Evolutionary conservation across 1,140 invertebrate genomes (phyloP).

Genomic region (Acromyrmex charruanus): DNA sequence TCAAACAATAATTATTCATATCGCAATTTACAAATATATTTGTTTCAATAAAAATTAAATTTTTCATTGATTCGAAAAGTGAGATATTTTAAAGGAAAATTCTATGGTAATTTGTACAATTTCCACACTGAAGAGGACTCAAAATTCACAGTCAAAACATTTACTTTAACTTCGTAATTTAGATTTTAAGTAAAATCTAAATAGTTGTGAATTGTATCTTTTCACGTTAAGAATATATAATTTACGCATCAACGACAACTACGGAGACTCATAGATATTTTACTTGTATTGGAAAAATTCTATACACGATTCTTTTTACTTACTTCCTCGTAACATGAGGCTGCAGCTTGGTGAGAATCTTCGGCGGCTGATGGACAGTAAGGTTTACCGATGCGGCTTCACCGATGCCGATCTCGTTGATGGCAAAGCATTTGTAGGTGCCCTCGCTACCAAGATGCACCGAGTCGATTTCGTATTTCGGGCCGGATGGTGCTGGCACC

Average conservation of each 20-base stretch:
- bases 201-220: too few relatives aligned
- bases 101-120: too few relatives aligned
- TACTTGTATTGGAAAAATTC: not conserved
- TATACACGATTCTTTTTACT: constrained; percentile 63
- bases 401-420: constrained; percentile 95
- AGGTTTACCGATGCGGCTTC: constrained; percentile 93
- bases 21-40: not conserved
- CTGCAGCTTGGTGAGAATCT: constrained; percentile 93
- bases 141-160: too few relatives aligned
- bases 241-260: too few relatives aligned
- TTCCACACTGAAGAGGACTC: too few relatives aligned
- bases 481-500: constrained; percentile 90
- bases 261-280: too few relatives aligned
- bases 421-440: constrained; percentile 95
- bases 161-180: too few relatives aligned
- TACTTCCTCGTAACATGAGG: constrained; percentile 91
- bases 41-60: not conserved
- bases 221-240: too few relatives aligned
- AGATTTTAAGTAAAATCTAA: too few relatives aligned
- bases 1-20: not conserved
- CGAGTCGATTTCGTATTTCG: constrained; percentile 94
- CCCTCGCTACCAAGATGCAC: constrained; percentile 95
- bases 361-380: constrained; percentile 95
- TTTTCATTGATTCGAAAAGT: not conserved
- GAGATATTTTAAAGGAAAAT: not conserved